A percentile compares a stretch with the other conserved stretches of the same genome.
phyloP scores from a whole-genome alignment of 2,888 invertebrate species.

The Mallateleia sp. region DNA sequence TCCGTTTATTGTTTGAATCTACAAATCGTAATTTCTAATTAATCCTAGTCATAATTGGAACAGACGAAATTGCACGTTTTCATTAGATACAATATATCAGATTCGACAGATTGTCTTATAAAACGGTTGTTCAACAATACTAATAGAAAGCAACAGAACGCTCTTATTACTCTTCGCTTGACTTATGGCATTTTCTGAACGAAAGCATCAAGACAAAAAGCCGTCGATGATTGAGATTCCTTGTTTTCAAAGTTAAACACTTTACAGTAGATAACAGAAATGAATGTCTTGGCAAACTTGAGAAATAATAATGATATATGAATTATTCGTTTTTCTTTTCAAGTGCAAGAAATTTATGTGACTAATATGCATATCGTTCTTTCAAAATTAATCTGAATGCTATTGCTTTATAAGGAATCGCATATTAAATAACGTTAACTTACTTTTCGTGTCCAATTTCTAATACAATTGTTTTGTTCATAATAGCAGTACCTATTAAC shows the following conservation, averaged over 20 bases:
- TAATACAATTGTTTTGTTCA: no score
- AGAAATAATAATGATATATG: not conserved
- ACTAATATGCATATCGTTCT: no score
- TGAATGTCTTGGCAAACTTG: not conserved
- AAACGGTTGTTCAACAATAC: conserved; percentile 45
- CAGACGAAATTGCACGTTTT: conserved; percentile 6
- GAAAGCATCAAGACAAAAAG: conserved; percentile 48
- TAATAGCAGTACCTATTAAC: no score
- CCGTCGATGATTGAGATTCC: conserved; percentile 52
- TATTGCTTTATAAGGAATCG: no score
- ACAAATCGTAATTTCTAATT: not conserved
- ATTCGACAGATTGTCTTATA: conserved; percentile 32
- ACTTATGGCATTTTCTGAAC: conserved; percentile 53
- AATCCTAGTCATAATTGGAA: conserved; percentile 1
- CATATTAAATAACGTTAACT: no score
- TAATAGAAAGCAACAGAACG: conserved; percentile 53
- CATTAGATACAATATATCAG: conserved; percentile 12
- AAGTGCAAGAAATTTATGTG: no score
- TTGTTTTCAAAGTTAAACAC: conserved; percentile 34
- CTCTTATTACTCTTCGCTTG: conserved; percentile 49
- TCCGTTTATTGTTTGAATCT: no score
- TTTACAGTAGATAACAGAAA: conserved; percentile 14
- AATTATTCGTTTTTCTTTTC: no score
- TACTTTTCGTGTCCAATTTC: no score
- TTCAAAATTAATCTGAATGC: no score